Evolutionary conservation across 2,888 invertebrate species (phyloP), one percentile per base, ranked within the genome.

Genomic region (Helicoverpa assulta): DNA sequence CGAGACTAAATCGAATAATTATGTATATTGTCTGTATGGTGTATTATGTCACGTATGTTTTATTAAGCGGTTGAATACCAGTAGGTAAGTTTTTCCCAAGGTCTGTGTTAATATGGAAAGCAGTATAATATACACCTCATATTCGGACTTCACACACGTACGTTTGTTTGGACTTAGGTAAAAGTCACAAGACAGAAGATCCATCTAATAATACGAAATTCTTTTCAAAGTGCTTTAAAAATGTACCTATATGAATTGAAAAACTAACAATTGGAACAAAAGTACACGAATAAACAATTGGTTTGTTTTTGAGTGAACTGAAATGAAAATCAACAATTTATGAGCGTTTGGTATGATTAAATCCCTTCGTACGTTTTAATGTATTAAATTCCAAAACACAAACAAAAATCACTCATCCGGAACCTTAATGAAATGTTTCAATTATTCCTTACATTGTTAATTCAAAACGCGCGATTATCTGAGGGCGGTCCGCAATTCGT

Each of bases 391-490:
- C 29, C 26, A 47, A 78, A 80, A 69, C 47, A 62, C 40, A 76
- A 76, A 76, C 65, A 80, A 80, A 76, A 76, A 57, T 76, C 58
- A 80, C 55, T 80, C 62, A 52, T 50, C 58, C 54, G 60, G 60
- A 80, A 78, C 76, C 67, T 59, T 68, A 72, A 80, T 67, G 67
- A 59, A 63, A 76, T 70, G 67, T 53, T 80, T 76, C 66, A 80
- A 76, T 73, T 80, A 80, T 76, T 73, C 56, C 63, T 66, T 43
- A 57, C 53, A 80, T 81, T 81, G 60, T 71, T 71, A 68, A 76
- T 83, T 77, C 67, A 77, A 70, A 73, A 64, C 50, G 54, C 62
- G 58, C 40, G 62, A 70, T 83, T 74, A 78, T 74, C 58, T 66
- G 64, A 69, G 65, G 65, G 70, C 21, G 65, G 65, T 57, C 59